phyloP scores from a whole-genome alignment of 2,888 invertebrate genomes.

The Drosophila colorata region DNA sequence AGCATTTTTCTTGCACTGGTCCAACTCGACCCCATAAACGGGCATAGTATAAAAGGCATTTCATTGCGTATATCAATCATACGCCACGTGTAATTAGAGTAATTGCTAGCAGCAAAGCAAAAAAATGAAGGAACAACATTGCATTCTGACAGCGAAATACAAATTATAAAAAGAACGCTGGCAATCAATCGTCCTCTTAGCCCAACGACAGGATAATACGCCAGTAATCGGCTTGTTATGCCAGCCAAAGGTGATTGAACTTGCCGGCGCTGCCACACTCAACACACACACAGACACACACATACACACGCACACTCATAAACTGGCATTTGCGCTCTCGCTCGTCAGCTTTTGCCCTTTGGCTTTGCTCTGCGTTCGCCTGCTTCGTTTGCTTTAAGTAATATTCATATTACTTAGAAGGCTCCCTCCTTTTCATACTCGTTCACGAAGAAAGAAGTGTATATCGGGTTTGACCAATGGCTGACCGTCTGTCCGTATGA shows the following conservation, averaged over 20 bases:
- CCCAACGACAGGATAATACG: conserved; percentile 59
- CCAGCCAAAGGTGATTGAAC: conserved; percentile 69
- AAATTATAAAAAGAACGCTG: conserved; percentile 33
- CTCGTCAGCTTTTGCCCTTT: conserved; percentile 17
- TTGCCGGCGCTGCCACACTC: conserved; percentile 42
- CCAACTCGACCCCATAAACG: conserved; percentile 1
- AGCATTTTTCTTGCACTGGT: conserved; percentile 3
- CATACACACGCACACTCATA: conserved; percentile 2
- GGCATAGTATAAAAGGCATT: conserved; percentile 15
- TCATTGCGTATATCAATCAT: conserved; percentile 48
- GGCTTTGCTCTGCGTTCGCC: conserved; percentile 11
- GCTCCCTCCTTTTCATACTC: not conserved
- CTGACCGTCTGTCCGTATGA: too few relatives aligned
- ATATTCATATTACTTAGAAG: conserved; percentile 17
- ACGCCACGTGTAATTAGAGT: conserved; percentile 45
- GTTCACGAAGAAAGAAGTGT: too few relatives aligned
- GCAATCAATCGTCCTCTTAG: conserved; percentile 42
- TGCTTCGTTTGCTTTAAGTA: conserved; percentile 37
- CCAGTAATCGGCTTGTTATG: conserved; percentile 66
- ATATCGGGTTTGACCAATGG: too few relatives aligned
- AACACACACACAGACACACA: not conserved
- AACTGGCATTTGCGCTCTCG: conserved; percentile 28
- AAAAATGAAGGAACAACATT: not conserved
- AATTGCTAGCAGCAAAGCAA: conserved; percentile 30
- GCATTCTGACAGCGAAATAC: conserved; percentile 17